These are phyloP conservation scores for Catotricha subobsoleta DNA, from an alignment of 2,888 invertebrate species.

Conservation along the genomic window DNA sequence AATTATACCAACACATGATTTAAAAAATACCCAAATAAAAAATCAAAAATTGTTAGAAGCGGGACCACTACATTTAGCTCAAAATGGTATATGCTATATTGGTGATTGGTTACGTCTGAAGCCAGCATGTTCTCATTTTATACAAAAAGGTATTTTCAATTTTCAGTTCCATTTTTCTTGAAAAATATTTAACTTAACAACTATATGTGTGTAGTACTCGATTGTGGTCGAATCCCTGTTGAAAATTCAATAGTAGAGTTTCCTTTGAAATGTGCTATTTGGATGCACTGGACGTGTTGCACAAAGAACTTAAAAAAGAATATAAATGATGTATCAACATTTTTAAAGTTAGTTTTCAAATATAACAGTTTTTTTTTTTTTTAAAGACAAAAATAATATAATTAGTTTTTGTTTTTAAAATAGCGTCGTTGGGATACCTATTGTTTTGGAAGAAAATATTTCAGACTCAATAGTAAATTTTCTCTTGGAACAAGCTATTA, in stretches of 20 bases:
- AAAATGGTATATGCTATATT: slow-evolving; percentile 25
- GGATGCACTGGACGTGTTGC: slow-evolving; percentile 24
- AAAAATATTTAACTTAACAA: too few relatives aligned
- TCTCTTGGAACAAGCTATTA: slow-evolving; percentile 17
- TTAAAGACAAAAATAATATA: slow-evolving; percentile 8
- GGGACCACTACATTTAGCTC: slow-evolving; percentile 23
- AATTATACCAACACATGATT: slow-evolving; percentile 19
- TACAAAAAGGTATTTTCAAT: not conserved
- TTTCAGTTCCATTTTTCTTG: too few relatives aligned
- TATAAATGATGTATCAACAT: slow-evolving; percentile 19
- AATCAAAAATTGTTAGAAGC: slow-evolving; percentile 22
- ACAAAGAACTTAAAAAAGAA: slow-evolving; percentile 17
- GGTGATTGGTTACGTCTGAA: slow-evolving; percentile 27
- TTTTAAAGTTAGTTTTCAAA: slow-evolving; percentile 20
- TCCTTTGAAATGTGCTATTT: slow-evolving; percentile 23
- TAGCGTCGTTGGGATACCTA: slow-evolving; percentile 27
- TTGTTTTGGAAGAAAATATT: slow-evolving; percentile 18
- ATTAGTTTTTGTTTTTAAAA: slow-evolving; percentile 6
- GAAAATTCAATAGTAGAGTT: slow-evolving; percentile 15
- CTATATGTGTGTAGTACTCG: slow-evolving; percentile 21
- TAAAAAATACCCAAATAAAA: slow-evolving; percentile 10
- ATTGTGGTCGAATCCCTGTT: slow-evolving; percentile 15
- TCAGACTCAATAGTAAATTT: slow-evolving; percentile 18
- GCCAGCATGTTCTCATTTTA: slow-evolving; percentile 12
- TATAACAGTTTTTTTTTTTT: slow-evolving; percentile 3